A percentile compares a stretch with the other conserved stretches of the same genome.
These are phyloP conservation scores for Oxyura jamaicensis DNA, from an alignment of 2,113 vertebrate genomes.

Conservation along the genomic window DNA sequence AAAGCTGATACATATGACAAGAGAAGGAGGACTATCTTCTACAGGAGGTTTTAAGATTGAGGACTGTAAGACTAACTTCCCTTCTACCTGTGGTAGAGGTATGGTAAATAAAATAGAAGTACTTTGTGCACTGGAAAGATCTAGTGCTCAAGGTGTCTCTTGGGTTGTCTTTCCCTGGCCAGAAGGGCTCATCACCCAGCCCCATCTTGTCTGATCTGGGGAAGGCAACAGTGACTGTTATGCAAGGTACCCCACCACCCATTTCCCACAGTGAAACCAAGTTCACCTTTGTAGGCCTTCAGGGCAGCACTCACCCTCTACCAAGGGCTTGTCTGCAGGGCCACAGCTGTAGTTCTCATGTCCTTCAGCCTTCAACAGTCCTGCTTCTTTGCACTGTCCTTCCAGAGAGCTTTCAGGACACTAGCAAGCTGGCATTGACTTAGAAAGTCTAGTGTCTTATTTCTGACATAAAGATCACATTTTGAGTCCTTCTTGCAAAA, in stretches of 20 bases:
- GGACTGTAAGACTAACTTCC: fast-evolving
- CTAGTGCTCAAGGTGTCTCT: no score
- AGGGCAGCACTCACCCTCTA: neutral
- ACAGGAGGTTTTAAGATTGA: neutral
- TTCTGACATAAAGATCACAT: neutral
- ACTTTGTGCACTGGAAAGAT: neutral
- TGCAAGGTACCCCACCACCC: fast-evolving
- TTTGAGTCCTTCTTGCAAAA: neutral
- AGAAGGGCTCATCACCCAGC: neutral
- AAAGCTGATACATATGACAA: neutral
- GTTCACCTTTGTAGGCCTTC: neutral
- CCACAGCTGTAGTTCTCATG: neutral
- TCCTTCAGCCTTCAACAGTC: neutral
- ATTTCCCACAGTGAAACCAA: neutral
- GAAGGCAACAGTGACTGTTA: neutral
- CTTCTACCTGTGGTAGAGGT: neutral
- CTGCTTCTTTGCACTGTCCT: neutral
- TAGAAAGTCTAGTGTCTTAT: neutral
- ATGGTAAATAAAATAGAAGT: neutral
- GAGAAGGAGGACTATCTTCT: neutral
- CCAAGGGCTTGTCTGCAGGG: neutral
- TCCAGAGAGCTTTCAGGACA: neutral
- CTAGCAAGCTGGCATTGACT: neutral
- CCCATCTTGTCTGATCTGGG: neutral
- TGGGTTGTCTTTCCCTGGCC: neutral